Percentiles rank a stretch among this genome's conserved stretches.
phyloP scores from a whole-genome alignment of 2,888 invertebrate genomes.

The Tetheella fluctuosa region DNA sequence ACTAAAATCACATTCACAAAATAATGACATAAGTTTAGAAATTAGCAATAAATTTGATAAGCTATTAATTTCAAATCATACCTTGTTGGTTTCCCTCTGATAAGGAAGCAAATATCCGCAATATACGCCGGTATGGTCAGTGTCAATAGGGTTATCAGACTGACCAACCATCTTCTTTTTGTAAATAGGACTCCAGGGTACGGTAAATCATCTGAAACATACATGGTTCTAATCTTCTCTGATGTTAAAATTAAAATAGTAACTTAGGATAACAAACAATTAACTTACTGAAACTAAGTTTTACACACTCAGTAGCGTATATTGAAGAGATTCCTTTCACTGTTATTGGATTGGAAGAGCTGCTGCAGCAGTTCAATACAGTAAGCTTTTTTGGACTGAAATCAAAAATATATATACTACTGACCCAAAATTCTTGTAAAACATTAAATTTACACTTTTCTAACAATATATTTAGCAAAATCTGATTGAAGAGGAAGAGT shows the following conservation, averaged over 20 bases:
- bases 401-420: no score
- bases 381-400: conserved; percentile 78
- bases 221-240: no score
- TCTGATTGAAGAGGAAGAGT: no score
- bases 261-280: not conserved
- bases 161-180: conserved; percentile 12
- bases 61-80: conserved; percentile 19
- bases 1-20: no score
- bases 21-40: no score
- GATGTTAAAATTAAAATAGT: no score
- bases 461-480: no score
- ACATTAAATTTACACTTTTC: no score
- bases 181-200: conserved; percentile 21
- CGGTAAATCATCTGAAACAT: conserved; percentile 37
- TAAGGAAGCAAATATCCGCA: conserved; percentile 34
- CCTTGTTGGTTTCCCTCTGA: conserved; percentile 39
- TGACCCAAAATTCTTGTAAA: no score
- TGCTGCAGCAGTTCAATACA: conserved; percentile 95
- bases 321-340: conserved; percentile 90
- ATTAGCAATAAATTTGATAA: no score
- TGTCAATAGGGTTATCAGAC: conserved; percentile 27
- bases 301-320: conserved; percentile 27
- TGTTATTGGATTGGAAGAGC: conserved; percentile 92
- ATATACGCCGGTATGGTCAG: conserved; percentile 34
- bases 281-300: conserved; percentile 25